Base-by-base conservation (phyloP, 1,140 invertebrate species). In the Cydia splendana region DNA sequence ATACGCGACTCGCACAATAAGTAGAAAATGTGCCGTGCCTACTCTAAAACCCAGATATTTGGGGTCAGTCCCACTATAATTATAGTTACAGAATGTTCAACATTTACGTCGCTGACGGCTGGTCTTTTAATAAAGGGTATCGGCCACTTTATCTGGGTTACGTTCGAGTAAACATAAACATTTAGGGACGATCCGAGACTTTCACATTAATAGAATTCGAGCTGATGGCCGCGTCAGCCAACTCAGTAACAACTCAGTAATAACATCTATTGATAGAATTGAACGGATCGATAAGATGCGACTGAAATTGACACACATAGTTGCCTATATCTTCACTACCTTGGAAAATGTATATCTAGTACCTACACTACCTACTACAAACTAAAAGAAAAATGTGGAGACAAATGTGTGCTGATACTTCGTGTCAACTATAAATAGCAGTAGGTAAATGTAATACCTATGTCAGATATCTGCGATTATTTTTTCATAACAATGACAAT, bases 161-260 rank as follows among this genome's bases (percentile, higher is more conserved):
- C 82, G 76, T 78, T 51, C 65, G 80, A 75, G 82, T 87, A 87
- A 84, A 87, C 81, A 85, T 83, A 85, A 84, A 85, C 81, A 86
- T 74, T 65, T 10, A 75, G 28, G n/a, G 78, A 78, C 75, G 69
- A 78, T 78, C 75, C 78, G 62, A 76, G 78, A 82, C 80, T 85
- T 84, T 87, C 82, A 84, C 85, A 84, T 45, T 74, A 51, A 74
- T 74, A 51, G 71, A 34, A 69, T 69, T 5, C 2, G 30, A 24
- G n/a, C 12, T 20, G 65, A 18, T 34, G n/a, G 45, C 42, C 69
- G 38, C 34, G 13, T 38, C 65, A n/a, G 12, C 30, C 24, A 69
- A 57, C 53, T n/a, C 4, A 7, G 53, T 57, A 57, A 57, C 53
- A 57, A 30, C 57, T 65, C n/a, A n/a, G n/a, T n/a, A n/a, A 65